Evolutionary conservation across 2,797 vertebrate species (phyloP), one percentile per base, ranked within the genome.

Genomic region (Catharus ustulatus): DNA sequence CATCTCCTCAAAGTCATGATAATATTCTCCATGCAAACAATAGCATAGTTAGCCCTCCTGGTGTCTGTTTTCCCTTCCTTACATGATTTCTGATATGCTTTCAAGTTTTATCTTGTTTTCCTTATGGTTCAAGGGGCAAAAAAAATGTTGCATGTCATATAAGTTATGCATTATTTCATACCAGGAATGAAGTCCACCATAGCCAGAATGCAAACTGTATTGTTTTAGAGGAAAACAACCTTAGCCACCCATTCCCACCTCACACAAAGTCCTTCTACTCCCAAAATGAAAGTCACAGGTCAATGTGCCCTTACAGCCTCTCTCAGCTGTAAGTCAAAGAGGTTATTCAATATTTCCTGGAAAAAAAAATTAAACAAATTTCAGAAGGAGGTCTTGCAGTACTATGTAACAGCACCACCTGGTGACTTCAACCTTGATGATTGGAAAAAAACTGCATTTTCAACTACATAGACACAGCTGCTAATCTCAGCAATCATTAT

Each of bases 321-420:
- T 71, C 38, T 69, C 46, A 74, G 5, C 4, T 55, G 9, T 32
- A 58, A 77, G 5, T 48, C 26, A 87, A 63, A 46, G 4, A 11
- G 13, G 58, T 46, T 51, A 54, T 20, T 64, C 13, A 49, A 16
- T 3, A 19, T 45, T 68, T 71, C 20, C 21, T 22, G 6, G 13
- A 3, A 23, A 7, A 48, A 49, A 14, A 18, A 30, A 38, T 10
- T 7, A 29, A 64, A 40, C 3, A 48, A 82, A 84, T 46, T 74
- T 49, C 24, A 63, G 48, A 72, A 26, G n/a, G 21, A 24, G 4
- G 4, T 46, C 27, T 92, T 72, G 9, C 82, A 94, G 36, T 62
- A 80, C 89, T 93, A 87, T 87, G 68, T 91, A 93, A 92, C 42
- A 95, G 95, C 96, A 96, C 95, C 95, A 95, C 62, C 95, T 95